These are phyloP conservation scores for Syngnathus rostellatus DNA, from an alignment of 2,797 vertebrate species.

Conservation along the genomic window DNA sequence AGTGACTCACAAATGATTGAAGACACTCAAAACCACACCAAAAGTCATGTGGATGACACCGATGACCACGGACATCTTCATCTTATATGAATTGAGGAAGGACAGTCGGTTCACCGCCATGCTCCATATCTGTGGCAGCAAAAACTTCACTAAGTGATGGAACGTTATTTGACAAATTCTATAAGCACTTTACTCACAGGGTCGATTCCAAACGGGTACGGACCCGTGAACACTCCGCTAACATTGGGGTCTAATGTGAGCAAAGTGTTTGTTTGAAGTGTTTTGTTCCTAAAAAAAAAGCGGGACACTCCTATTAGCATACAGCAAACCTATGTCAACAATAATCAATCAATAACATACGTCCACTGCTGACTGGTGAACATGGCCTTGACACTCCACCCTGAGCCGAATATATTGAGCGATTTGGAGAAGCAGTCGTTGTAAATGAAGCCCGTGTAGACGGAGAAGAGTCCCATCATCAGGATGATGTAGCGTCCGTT, in stretches of 20 bases:
- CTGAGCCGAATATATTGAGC: constrained; percentile 84
- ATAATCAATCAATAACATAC: constrained; percentile 64
- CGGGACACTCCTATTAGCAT: no score
- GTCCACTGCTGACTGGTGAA: constrained; percentile 75
- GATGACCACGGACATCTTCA: constrained; percentile 97
- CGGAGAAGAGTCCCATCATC: constrained; percentile 91
- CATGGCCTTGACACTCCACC: constrained; percentile 91
- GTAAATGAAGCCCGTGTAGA: constrained; percentile 95
- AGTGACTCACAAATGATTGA: constrained; percentile 90
- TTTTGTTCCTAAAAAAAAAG: constrained; percentile 63
- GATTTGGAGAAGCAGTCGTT: constrained; percentile 98
- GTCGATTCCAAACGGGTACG: constrained; percentile 90
- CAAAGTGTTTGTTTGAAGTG: constrained; percentile 62
- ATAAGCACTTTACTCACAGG: constrained; percentile 72
- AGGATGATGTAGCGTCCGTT: constrained; percentile 88
- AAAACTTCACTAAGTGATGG: neutral
- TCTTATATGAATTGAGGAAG: constrained; percentile 97
- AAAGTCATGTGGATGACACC: constrained; percentile 93
- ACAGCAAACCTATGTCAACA: no score
- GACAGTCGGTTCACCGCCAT: constrained; percentile 89
- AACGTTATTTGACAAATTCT: neutral
- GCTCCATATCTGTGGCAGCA: constrained; percentile 85
- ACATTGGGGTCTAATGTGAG: constrained; percentile 83
- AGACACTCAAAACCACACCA: constrained; percentile 83
- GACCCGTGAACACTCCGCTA: constrained; percentile 83